phyloP scores from a whole-genome alignment of 2,888 invertebrate species.

The Crematogaster levior region DNA sequence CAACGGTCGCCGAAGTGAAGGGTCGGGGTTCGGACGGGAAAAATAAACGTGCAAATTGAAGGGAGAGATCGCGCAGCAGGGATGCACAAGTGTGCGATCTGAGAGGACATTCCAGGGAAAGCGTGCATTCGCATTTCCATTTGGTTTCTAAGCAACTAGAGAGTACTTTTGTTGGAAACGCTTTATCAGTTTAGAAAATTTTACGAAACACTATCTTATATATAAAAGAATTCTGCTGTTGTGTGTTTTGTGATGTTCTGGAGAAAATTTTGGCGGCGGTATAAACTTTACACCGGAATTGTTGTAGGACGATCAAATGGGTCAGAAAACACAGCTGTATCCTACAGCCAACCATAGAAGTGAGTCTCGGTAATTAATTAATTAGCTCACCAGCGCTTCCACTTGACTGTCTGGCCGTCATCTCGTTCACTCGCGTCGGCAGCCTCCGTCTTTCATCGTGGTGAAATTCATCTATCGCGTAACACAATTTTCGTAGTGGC shows the following conservation, averaged over 20 bases:
- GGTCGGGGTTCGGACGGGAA: conserved; percentile 53
- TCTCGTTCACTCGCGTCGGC: conserved; percentile 6
- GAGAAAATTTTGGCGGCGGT: conserved; percentile 1
- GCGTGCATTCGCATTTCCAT: not conserved
- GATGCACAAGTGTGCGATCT: not conserved
- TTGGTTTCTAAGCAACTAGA: not conserved
- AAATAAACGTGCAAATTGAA: conserved; percentile 77
- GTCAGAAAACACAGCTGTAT: conserved; percentile 36
- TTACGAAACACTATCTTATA: not conserved
- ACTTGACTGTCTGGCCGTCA: conserved; percentile 28
- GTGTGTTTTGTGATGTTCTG: too few relatives aligned
- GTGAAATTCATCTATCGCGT: conserved; percentile 33
- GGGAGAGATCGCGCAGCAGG: not conserved
- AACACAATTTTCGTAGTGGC: conserved; percentile 15
- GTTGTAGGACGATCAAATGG: conserved; percentile 16
- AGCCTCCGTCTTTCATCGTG: conserved; percentile 18
- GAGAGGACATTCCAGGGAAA: not conserved
- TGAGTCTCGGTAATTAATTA: conserved; percentile 44
- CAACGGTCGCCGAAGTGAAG: not conserved
- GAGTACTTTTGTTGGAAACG: not conserved
- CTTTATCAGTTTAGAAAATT: not conserved
- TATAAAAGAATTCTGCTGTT: not conserved
- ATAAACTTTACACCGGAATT: conserved; percentile 13
- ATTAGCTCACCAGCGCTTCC: conserved; percentile 33
- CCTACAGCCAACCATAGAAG: conserved; percentile 19